Evolutionary conservation across 2,888 invertebrate genomes (phyloP), one percentile per base, ranked within the genome.

Genomic region (Ganaspis brasiliensis): DNA sequence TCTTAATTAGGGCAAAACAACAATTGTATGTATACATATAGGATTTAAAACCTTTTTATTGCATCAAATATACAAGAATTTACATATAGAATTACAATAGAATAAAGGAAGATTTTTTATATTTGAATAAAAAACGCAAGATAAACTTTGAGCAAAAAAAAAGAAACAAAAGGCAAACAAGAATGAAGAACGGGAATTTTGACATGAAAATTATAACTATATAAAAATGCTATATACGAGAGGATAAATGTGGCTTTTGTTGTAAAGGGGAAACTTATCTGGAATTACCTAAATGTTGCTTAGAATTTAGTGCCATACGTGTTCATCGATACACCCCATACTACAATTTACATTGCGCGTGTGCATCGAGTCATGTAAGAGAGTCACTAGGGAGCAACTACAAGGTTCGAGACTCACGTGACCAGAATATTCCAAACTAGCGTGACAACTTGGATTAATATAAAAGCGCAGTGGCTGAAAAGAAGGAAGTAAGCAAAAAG

Each of bases 381-480:
- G 74, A 78, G 77, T 73, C 80, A 71, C 78, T 19, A 75, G 79
- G 80, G 82, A 76, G 70, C 59, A 81, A 82, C 81, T 81, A 80
- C 73, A 80, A 78, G 79, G 79, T 80, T 79, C 76, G 77, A 74
- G 75, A 75, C 70, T 81, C 81, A 79, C 85, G 83, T 84, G 85
- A 83, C 79, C 77, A 74, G 83, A 82, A 85, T 85, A 78, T 80
- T 75, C 75, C 71, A 72, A 76, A 76, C 76, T 72, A 74, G 77
- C 78, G 78, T 78, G 81, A 75, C 80, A 77, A 78, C 77, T 74
- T 55, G 81, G 83, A 81, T 83, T 80, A 80, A 75, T 80, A 78
- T 40, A 40, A 40, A 40, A 40, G 40, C 4, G 8, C 8, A 40
- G 40, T 12, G 8, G 26, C 76, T 78, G 52, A 61, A 74, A 78